A percentile compares a stretch with the other conserved stretches of the same genome.
Evolutionary conservation across 2,113 vertebrate species (phyloP).

Genomic region (Dipodomys ordii): DNA sequence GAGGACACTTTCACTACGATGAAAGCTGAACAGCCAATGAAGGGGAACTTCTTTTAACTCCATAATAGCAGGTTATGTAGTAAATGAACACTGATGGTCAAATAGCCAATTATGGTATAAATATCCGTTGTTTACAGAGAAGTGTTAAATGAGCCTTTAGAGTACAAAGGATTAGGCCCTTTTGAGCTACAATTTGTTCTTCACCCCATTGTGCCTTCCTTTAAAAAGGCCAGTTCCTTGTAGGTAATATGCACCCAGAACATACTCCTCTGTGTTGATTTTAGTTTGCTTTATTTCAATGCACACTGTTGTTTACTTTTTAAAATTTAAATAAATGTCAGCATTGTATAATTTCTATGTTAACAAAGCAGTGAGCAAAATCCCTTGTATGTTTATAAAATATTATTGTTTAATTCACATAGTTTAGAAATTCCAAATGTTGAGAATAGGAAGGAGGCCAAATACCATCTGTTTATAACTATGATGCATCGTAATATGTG

Average conservation of each 20-base stretch:
- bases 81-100: conserved; percentile 86
- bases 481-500: conserved; percentile 92
- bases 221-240: conserved; percentile 84
- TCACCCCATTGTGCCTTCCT: conserved; percentile 85
- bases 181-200: conserved; percentile 88
- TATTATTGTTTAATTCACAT: conserved; percentile 95
- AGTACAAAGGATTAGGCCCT: conserved; percentile 86
- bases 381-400: conserved; percentile 95
- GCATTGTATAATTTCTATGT: conserved; percentile 94
- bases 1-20: conserved; percentile 85
- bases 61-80: conserved; percentile 86
- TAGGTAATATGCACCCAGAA: conserved; percentile 84
- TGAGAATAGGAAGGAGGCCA: conserved; percentile 94
- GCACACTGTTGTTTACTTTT: conserved; percentile 92
- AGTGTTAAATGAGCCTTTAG: conserved; percentile 87
- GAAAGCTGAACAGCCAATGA: conserved; percentile 81
- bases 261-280: conserved; percentile 90
- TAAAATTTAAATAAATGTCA: conserved; percentile 95
- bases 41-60: conserved; percentile 89
- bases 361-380: conserved; percentile 94
- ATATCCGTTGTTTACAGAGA: conserved; percentile 88
- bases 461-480: conserved; percentile 95
- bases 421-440: conserved; percentile 95
- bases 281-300: conserved; percentile 92
- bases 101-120: conserved; percentile 89